Evolutionary conservation across 2,888 invertebrate species (phyloP), one percentile per base, ranked within the genome.

Genomic region (Pyrochroa serraticornis): DNA sequence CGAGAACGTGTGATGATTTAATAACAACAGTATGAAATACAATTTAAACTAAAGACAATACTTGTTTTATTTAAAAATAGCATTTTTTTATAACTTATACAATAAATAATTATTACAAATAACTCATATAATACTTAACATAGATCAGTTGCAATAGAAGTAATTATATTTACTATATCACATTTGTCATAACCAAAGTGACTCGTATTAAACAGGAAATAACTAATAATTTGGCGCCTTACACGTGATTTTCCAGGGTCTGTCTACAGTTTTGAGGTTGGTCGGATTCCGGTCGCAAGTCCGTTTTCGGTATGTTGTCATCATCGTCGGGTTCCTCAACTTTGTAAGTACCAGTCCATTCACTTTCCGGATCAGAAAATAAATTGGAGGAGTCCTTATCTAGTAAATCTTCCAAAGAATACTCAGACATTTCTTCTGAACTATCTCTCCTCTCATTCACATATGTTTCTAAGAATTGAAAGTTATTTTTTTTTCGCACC

Each of bases 341-440:
- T 63, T 72, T 74, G 37, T 69, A 70, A 3, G 73, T 69, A 6
- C 71, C 73, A 38, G 78, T 80, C 88, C 88, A 89, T 68, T 89
- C 89, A 69, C 88, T 88, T 77, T 89, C 89, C 0, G 89, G 87
- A 71, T 89, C 88, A 0, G 88, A 89, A 76, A 88, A 87, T 61
- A 88, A 81, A 63, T 83, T 85, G 30, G 77, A 73, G 22, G 75
- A 71, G 48, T 79, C 79, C 54, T 80, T 77, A 38, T 86, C 85
- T 12, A 83, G 74, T 5, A 85, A 74, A 56, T 87, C 87, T 58
- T 85, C 85, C 60, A 81, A 61, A 0, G 82, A 82, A 57, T 79
- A 76, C 50, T 82, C 81, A 0, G 83, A 82, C 47, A 80, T 68
- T 58, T 77, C 80, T 56, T 79, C 76, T 42, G 78, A 63, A 64